These are phyloP conservation scores for Lagopus muta DNA, from an alignment of 2,113 vertebrate genomes.

Conservation along the genomic window DNA sequence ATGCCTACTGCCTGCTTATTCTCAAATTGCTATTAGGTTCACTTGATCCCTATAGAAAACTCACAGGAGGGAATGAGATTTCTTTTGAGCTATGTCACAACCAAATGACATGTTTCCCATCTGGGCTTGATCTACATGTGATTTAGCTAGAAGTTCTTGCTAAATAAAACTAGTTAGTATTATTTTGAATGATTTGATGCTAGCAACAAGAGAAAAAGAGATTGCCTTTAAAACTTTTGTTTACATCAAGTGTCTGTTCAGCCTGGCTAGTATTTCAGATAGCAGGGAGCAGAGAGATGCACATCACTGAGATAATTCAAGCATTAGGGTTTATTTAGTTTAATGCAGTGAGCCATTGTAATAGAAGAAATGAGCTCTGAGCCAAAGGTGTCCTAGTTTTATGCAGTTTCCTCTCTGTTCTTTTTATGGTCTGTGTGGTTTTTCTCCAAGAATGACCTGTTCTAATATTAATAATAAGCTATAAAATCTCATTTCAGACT, in stretches of 20 bases:
- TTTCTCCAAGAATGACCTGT: slow-evolving; percentile 63
- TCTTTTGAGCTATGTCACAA: neutral
- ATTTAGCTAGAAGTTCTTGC: slow-evolving; percentile 4
- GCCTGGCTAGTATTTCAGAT: neutral
- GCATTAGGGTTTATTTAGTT: neutral
- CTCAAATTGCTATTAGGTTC: slow-evolving; percentile 2
- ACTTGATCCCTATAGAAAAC: slow-evolving; percentile 24
- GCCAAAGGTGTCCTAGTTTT: slow-evolving; percentile 22
- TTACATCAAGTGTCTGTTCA: neutral
- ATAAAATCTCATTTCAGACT: slow-evolving; percentile 63
- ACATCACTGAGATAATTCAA: neutral
- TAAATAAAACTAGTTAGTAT: neutral
- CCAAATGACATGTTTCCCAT: neutral
- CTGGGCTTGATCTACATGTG: neutral
- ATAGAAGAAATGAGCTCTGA: slow-evolving; percentile 35
- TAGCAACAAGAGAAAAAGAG: neutral
- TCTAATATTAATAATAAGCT: slow-evolving; percentile 49
- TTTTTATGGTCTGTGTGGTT: neutral
- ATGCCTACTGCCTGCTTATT: slow-evolving; percentile 23
- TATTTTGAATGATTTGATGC: neutral
- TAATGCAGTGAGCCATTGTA: slow-evolving; percentile 26
- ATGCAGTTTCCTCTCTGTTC: slow-evolving; percentile 8
- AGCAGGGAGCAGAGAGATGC: neutral
- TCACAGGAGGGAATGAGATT: neutral
- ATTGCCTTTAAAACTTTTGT: neutral